phyloP scores from a whole-genome alignment of 2,797 vertebrate species.

The Acrossocheilus fasciatus region DNA sequence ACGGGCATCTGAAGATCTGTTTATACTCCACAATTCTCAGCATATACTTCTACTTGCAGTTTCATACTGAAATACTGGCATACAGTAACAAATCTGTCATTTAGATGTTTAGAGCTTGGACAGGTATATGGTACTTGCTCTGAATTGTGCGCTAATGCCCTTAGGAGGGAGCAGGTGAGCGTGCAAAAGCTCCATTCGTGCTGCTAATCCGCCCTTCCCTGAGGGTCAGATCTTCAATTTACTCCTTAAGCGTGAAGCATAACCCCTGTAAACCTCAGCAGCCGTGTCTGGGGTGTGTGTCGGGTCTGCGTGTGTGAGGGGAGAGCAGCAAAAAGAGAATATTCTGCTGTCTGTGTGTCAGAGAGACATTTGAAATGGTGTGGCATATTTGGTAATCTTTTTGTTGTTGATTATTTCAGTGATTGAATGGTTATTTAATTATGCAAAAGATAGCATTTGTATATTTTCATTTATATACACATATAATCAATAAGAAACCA shows the following conservation, averaged over 20 bases:
- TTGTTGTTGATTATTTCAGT: neutral
- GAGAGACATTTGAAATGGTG: neutral
- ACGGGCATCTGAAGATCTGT: neutral
- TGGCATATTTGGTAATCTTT: neutral
- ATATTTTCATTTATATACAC: neutral
- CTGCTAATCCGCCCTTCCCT: conserved; percentile 35
- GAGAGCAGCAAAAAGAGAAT: neutral
- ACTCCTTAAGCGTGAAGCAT: conserved; percentile 22
- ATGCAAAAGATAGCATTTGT: neutral
- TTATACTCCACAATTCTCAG: neutral
- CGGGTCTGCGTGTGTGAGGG: conserved; percentile 11
- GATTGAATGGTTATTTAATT: neutral
- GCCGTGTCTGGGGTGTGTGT: conserved; percentile 4
- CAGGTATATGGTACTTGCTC: neutral
- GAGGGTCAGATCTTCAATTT: conserved; percentile 35
- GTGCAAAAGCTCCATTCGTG: conserved; percentile 32
- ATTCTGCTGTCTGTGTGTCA: neutral
- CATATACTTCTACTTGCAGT: neutral
- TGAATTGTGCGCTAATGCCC: conserved; percentile 15
- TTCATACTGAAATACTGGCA: neutral
- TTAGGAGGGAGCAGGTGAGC: conserved; percentile 38
- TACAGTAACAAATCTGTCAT: conserved; percentile 5
- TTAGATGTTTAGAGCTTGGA: neutral
- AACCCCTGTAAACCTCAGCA: conserved; percentile 14
- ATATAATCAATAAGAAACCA: neutral